Conservation (phyloP, 2,888 invertebrate species). For the Exephanes ischioxanthus region DNA sequence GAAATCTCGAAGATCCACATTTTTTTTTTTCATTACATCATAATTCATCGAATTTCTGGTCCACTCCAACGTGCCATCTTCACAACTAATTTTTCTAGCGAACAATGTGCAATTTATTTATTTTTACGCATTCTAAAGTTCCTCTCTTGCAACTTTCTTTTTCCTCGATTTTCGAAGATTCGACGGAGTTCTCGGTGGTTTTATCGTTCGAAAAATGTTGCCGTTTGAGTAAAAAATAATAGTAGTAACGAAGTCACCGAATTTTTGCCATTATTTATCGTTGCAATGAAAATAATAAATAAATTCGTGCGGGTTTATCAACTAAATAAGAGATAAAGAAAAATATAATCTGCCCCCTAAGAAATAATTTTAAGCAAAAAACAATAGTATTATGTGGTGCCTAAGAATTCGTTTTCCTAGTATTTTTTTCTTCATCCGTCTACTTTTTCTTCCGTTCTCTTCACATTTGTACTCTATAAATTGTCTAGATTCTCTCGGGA, state of each 20-base stretch:
- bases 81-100: background rate
- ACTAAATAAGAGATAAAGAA: constrained; percentile 13
- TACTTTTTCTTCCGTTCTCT: background rate
- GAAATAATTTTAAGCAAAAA: constrained; percentile 45
- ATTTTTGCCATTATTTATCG: background rate
- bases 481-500: constrained; percentile 37
- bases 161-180: too few species aligned
- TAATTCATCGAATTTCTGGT: constrained; percentile 37
- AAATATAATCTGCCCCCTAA: constrained; percentile 27
- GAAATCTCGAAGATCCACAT: constrained; percentile 5
- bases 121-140: background rate
- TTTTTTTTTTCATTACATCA: constrained; percentile 30
- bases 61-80: constrained; percentile 15
- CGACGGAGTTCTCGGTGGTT: too few species aligned
- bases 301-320: background rate
- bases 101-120: background rate
- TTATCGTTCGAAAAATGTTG: background rate
- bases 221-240: constrained; percentile 11
- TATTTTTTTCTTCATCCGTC: constrained; percentile 1
- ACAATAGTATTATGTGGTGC: constrained; percentile 23
- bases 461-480: constrained; percentile 51
- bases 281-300: constrained; percentile 40
- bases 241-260: constrained; percentile 9
- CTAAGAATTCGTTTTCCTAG: constrained; percentile 14
- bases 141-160: too few species aligned